Evolutionary conservation across 2,888 invertebrate genomes (phyloP).

Genomic region (Dendrolimus pini): DNA sequence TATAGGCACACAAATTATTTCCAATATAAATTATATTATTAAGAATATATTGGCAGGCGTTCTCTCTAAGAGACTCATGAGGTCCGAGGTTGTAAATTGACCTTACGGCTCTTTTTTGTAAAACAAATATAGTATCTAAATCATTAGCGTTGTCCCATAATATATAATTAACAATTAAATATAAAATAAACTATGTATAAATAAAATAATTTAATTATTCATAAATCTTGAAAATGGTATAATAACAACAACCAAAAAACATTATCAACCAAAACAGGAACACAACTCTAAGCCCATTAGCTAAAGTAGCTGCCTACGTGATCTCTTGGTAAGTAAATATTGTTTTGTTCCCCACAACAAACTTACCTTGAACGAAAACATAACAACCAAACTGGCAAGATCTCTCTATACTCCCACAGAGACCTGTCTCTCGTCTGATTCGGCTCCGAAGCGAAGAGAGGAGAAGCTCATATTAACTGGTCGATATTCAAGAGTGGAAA

Average conservation of each 20-base stretch:
- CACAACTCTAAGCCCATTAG: not conserved
- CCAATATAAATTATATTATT: no score
- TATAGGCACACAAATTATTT: no score
- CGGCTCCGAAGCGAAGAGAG: not conserved
- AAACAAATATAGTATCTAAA: no score
- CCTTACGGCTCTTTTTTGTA: no score
- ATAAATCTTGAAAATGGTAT: no score
- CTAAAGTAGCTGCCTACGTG: not conserved
- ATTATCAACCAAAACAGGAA: not conserved
- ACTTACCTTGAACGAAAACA: not conserved
- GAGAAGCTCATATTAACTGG: not conserved
- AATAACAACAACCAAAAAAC: no score
- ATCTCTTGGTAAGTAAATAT: not conserved
- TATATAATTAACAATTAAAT: no score
- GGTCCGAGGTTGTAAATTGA: no score
- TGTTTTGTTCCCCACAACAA: not conserved
- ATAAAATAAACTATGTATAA: not conserved
- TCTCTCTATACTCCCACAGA: not conserved
- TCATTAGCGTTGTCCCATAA: no score
- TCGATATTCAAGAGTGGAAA: not conserved
- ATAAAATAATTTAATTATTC: not conserved
- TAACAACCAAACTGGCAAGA: not conserved
- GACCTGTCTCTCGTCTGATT: not conserved
- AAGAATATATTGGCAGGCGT: no score
- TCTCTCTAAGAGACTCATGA: no score